Evolutionary conservation across 2,113 vertebrate genomes (phyloP), one percentile per base, ranked within the genome.

Genomic region (Alligator sinensis): DNA sequence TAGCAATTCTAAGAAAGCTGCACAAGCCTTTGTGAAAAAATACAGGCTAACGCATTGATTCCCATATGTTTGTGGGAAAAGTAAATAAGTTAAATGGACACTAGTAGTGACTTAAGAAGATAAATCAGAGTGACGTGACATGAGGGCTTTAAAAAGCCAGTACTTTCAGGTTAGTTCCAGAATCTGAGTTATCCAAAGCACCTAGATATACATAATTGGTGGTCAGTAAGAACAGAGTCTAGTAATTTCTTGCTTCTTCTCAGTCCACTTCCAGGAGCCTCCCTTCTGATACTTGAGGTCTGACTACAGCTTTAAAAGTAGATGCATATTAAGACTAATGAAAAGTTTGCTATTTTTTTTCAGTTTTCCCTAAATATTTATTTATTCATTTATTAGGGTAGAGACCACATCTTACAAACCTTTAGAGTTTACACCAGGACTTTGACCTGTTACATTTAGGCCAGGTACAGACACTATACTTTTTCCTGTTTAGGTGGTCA

Each of bases 1-100:
- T 55, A 78, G 55, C 80, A 90, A 87, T 87, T 72, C 80, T 87
- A 77, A 87, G 34, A 18, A 80, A 79, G 19, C 22, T 90, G 63
- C 63, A 30, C 82, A 72, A 57, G 22, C 15, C 64, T 72, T 15
- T 16, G 27, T 60, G 77, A 79, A 30, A 87, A 64, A 80, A 70
- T 2, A 7, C 22, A 86, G 54, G 85, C 27, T 57, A 13, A 55
- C 11, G 75, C 47, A 61, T 25, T 68, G 19, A 25, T 27, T 5
- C 68, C 72, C 55, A 87, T 78, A 4, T 17, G 8, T 4, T 21
- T 15, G 0, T 22, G 22, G 38, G n/a, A 59, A 34, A 76, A 54
- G 21, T 77, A 6, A 63, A 78, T n/a, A 70, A 84, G 55, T 60
- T 14, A 34, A 11, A 30, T 64, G 68, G 17, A 6, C 9, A 19